Conservation (phyloP, 2,113 vertebrate genomes). For the Periophthalmus modestus region DNA sequence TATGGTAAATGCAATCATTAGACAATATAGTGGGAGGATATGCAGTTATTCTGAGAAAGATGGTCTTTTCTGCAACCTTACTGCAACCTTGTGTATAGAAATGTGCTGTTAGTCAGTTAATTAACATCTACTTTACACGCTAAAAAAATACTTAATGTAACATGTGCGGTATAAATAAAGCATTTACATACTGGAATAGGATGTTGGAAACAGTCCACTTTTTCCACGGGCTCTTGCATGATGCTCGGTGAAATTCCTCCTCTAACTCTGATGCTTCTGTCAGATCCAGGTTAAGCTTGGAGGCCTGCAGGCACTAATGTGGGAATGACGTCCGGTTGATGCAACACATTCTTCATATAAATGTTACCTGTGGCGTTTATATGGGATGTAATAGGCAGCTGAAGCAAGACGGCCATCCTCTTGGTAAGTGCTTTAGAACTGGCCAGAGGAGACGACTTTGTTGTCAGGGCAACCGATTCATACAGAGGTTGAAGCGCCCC, state of each 20-base stretch:
- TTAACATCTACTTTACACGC: not conserved
- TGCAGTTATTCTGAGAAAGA: not conserved
- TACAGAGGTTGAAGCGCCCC: not conserved
- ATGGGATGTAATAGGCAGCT: not conserved
- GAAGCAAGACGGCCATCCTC: constrained; percentile 2
- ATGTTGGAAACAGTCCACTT: constrained; percentile 80
- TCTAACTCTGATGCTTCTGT: constrained; percentile 21
- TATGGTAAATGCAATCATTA: not conserved
- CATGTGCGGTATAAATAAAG: constrained; percentile 25
- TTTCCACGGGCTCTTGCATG: constrained; percentile 79
- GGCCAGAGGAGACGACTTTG: not conserved
- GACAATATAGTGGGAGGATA: not conserved
- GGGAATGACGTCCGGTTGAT: constrained; percentile 65
- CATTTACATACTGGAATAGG: constrained; percentile 76
- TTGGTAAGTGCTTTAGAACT: not conserved
- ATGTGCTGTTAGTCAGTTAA: not conserved
- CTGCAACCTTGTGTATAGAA: not conserved
- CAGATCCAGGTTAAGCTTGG: constrained; percentile 33
- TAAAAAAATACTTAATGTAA: not conserved
- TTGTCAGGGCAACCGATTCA: not conserved
- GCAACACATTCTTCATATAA: constrained; percentile 63
- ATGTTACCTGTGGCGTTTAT: constrained; percentile 46
- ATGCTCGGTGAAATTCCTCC: constrained; percentile 19
- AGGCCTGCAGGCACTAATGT: constrained; percentile 29
- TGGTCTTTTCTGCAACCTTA: not conserved